A percentile compares a stretch with the other conserved stretches of the same genome.
These are phyloP conservation scores for Melikaiella ostensackeni DNA, from an alignment of 2,888 invertebrate species.

Conservation along the genomic window DNA sequence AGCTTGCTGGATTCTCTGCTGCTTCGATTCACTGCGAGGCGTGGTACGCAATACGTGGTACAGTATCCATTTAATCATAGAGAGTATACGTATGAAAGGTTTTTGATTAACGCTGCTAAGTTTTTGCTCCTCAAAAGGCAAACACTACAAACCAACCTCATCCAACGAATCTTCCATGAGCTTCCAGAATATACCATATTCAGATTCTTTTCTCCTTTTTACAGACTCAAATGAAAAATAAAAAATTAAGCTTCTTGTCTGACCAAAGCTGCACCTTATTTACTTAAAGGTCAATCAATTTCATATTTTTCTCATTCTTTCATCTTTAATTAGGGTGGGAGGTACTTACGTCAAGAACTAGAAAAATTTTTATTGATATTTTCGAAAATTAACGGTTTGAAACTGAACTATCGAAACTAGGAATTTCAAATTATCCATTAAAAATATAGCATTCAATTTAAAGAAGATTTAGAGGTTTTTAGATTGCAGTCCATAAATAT, in stretches of 20 bases:
- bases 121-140: slow-evolving; percentile 9
- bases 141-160: background rate
- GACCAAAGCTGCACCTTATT: background rate
- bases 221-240: too few species aligned
- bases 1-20: slow-evolving; percentile 57
- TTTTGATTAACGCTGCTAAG: slow-evolving; percentile 19
- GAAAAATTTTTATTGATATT: too few species aligned
- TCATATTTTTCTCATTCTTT: too few species aligned
- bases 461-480: too few species aligned
- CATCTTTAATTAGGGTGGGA: too few species aligned
- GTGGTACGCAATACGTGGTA: slow-evolving; percentile 57
- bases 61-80: slow-evolving; percentile 30
- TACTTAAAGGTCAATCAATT: background rate
- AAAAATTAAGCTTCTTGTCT: too few species aligned
- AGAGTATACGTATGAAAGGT: slow-evolving; percentile 29
- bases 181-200: background rate
- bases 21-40: slow-evolving; percentile 39
- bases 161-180: background rate
- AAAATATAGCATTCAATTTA: too few species aligned
- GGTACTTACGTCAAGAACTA: too few species aligned
- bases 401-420: too few species aligned
- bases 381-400: too few species aligned
- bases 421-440: too few species aligned
- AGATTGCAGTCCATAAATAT: too few species aligned
- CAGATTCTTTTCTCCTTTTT: background rate